A percentile compares a stretch with the other conserved stretches of the same genome.
These are phyloP conservation scores for Percopsis omiscomaycus DNA, from an alignment of 2,797 vertebrate species.

Conservation along the genomic window DNA sequence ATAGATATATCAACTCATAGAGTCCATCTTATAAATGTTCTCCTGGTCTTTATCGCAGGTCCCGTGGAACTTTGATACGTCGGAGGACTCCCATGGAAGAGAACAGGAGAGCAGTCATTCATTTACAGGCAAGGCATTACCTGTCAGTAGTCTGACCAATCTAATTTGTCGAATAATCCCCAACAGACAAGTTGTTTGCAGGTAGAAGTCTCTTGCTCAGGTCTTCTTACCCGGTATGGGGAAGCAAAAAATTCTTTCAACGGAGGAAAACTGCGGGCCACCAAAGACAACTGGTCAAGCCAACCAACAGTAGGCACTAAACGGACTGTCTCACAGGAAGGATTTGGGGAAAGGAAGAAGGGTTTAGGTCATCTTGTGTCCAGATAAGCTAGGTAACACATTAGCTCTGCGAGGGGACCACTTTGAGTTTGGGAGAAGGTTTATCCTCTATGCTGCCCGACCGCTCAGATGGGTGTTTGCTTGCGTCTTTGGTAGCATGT, in stretches of 20 bases:
- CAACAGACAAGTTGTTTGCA: constrained; percentile 3
- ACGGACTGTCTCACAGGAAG: constrained; percentile 10
- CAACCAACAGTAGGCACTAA: constrained; percentile 11
- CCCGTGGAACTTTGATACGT: constrained; percentile 36
- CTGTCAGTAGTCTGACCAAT: background rate
- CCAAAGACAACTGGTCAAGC: constrained; percentile 8
- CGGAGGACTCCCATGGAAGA: background rate
- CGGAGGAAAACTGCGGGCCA: constrained; percentile 11
- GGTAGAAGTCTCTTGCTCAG: constrained; percentile 10
- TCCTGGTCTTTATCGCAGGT: constrained; percentile 29
- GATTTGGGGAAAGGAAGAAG: constrained; percentile 23
- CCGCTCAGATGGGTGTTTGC: background rate
- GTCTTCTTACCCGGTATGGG: constrained; percentile 2
- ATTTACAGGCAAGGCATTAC: constrained; percentile 6
- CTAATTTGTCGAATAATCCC: constrained; percentile 7
- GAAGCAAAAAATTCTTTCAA: background rate
- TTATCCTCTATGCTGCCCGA: background rate
- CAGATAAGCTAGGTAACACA: background rate
- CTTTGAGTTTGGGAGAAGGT: constrained; percentile 23
- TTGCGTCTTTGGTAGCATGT: constrained; percentile 20
- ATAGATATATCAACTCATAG: constrained; percentile 61
- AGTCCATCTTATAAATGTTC: constrained; percentile 61
- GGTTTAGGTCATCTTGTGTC: too few relatives aligned
- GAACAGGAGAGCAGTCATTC: constrained; percentile 18
- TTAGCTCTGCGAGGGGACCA: constrained; percentile 13